Percentiles rank a stretch among this genome's conserved stretches.
phyloP scores from a whole-genome alignment of 2,888 invertebrate genomes.

The Coelinius sp. region DNA sequence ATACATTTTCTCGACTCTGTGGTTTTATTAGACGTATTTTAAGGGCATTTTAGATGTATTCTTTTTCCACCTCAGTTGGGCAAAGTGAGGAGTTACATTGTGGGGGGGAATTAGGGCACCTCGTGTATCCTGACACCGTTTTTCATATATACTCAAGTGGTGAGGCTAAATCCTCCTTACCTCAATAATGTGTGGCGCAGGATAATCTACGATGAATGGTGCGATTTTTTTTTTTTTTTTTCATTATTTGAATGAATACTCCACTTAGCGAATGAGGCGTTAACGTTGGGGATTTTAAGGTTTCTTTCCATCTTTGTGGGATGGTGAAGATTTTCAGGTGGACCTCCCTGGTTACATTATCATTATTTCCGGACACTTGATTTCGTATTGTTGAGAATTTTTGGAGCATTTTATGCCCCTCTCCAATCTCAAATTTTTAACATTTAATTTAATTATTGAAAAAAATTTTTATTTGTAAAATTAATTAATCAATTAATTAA shows the following conservation, averaged over 20 bases:
- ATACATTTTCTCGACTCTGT: conserved; percentile 23
- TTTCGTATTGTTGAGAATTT: conserved; percentile 31
- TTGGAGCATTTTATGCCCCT: not conserved
- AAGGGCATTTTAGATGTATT: conserved; percentile 15
- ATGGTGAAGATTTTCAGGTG: conserved; percentile 27
- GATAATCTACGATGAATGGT: conserved; percentile 66
- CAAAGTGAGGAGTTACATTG: not conserved
- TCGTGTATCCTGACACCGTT: conserved; percentile 54
- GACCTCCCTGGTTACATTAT: conserved; percentile 43
- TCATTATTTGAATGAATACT: conserved; percentile 47
- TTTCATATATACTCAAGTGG: conserved; percentile 31
- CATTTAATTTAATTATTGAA: too few relatives aligned
- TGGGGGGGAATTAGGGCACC: conserved; percentile 52
- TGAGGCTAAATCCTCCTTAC: conserved; percentile 30
- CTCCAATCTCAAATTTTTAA: too few relatives aligned
- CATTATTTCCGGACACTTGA: conserved; percentile 49
- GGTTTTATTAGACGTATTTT: conserved; percentile 40
- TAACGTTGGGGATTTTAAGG: conserved; percentile 47
- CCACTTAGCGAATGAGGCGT: conserved; percentile 50
- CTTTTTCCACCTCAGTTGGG: not conserved
- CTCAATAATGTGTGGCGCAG: conserved; percentile 42
- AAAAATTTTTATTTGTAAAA: too few relatives aligned
- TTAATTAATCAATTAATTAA: too few relatives aligned
- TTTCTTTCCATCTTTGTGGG: conserved; percentile 37
- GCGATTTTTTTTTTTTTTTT: conserved; percentile 42